Percentiles rank a stretch among this genome's conserved stretches.
phyloP scores from a whole-genome alignment of 2,888 invertebrate species.

The Drosophila sordidula region DNA sequence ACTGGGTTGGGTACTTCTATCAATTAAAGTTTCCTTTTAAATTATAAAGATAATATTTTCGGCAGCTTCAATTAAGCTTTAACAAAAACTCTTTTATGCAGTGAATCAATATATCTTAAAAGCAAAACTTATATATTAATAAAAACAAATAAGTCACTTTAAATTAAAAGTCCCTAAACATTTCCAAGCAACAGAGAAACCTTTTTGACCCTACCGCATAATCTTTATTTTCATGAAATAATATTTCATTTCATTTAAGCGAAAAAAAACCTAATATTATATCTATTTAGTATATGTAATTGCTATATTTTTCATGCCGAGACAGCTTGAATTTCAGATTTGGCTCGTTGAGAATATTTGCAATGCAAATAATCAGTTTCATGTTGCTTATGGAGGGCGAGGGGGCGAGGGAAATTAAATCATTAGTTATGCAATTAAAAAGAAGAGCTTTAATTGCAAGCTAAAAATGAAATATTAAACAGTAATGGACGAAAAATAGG shows the following conservation, averaged over 20 bases:
- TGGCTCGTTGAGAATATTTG: conserved; percentile 53
- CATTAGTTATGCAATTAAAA: conserved; percentile 71
- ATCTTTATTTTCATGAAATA: too few species aligned
- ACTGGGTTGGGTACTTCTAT: too few species aligned
- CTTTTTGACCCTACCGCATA: neutral
- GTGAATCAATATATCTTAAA: neutral
- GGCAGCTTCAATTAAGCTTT: too few species aligned
- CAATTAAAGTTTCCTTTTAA: too few species aligned
- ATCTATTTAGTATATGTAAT: neutral
- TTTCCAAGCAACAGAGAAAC: neutral
- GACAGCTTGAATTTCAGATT: conserved; percentile 48
- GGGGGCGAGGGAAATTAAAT: conserved; percentile 60
- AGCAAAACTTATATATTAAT: neutral
- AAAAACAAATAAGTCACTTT: too few species aligned
- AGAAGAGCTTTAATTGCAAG: conserved; percentile 62
- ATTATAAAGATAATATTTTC: too few species aligned
- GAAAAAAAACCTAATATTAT: neutral
- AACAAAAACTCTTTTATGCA: too few species aligned
- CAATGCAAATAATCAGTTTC: conserved; percentile 78
- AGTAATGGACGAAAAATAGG: neutral
- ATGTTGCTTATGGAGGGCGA: conserved; percentile 47
- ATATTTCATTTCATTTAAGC: too few species aligned
- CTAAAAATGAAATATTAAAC: conserved; percentile 13
- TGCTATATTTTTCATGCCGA: conserved; percentile 51
- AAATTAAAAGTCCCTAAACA: neutral